phyloP scores from a whole-genome alignment of 2,113 vertebrate species.

The Eidolon helvum region DNA sequence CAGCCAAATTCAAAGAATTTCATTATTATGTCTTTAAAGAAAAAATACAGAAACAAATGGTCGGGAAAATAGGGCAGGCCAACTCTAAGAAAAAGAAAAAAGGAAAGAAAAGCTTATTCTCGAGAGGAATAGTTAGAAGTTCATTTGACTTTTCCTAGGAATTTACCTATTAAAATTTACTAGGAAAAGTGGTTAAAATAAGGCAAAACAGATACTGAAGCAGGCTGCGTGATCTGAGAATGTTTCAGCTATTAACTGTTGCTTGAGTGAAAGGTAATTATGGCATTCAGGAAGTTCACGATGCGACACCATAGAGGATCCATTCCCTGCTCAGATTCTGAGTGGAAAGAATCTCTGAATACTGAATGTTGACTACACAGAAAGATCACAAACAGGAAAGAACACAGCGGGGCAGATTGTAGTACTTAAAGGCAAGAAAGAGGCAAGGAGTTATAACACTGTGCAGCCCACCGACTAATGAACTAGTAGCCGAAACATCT shows the following conservation, averaged over 20 bases:
- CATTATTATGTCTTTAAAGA: not conserved
- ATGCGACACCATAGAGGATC: too few species aligned
- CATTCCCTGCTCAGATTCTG: not conserved
- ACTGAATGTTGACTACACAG: not conserved
- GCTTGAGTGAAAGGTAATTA: not conserved
- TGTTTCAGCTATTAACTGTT: fast-evolving
- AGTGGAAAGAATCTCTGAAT: not conserved
- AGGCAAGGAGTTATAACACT: not conserved
- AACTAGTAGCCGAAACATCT: too few species aligned
- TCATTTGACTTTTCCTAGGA: not conserved
- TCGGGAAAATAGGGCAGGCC: not conserved
- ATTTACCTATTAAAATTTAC: not conserved
- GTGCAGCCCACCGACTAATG: too few species aligned
- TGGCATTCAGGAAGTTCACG: not conserved
- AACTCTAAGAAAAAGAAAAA: not conserved
- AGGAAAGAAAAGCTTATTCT: not conserved
- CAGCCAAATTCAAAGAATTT: not conserved
- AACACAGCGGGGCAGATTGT: not conserved
- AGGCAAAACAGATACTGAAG: not conserved
- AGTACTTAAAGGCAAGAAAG: not conserved
- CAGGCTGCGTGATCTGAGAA: fast-evolving
- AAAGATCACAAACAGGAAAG: not conserved
- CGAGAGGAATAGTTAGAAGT: not conserved
- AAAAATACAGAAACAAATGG: not conserved
- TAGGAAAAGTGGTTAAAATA: not conserved